A percentile compares a stretch with the other conserved stretches of the same genome.
These are phyloP conservation scores for Tokudaia muenninki DNA, from an alignment of 2,797 vertebrate genomes.

Conservation along the genomic window DNA sequence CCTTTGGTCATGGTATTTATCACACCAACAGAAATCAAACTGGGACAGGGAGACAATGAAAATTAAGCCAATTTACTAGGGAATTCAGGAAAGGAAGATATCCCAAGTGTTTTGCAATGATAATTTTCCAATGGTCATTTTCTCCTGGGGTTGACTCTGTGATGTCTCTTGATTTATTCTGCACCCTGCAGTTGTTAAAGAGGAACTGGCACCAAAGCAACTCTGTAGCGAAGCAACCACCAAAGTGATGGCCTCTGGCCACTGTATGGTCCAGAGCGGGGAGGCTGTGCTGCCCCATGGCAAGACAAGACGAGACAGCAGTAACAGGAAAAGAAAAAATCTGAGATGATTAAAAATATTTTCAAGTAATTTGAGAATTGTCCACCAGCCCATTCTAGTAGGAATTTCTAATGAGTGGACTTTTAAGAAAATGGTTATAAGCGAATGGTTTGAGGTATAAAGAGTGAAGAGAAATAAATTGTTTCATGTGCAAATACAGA, in stretches of 20 bases:
- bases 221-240: not conserved
- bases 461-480: not conserved
- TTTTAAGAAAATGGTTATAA: slow-evolving; percentile 2
- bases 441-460: not conserved
- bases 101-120: not conserved
- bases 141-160: not conserved
- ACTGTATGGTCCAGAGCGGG: not conserved
- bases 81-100: slow-evolving; percentile 41
- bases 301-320: not conserved
- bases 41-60: not conserved
- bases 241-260: not conserved
- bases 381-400: not conserved
- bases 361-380: not conserved
- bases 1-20: not conserved
- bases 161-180: not conserved
- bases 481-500: not conserved
- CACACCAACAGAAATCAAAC: not conserved
- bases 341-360: slow-evolving; percentile 8
- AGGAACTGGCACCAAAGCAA: not conserved
- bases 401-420: not conserved
- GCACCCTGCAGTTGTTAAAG: not conserved
- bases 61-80: not conserved
- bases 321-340: not conserved
- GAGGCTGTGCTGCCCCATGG: fast-evolving
- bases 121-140: not conserved